phyloP scores from a whole-genome alignment of 1,140 invertebrate genomes.

The Drosophila burlai region DNA sequence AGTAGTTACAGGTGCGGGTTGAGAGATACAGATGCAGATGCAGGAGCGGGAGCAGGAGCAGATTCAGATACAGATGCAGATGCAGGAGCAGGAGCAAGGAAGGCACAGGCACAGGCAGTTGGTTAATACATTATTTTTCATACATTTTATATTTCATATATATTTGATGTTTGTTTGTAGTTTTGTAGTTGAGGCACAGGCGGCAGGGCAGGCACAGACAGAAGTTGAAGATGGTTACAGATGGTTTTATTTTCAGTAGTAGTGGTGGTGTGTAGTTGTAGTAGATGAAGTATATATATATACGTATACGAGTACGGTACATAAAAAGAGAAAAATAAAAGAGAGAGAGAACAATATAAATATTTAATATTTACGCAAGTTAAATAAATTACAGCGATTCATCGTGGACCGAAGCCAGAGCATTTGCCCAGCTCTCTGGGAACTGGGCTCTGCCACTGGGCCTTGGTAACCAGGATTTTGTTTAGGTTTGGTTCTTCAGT shows the following conservation, averaged over 20 bases:
- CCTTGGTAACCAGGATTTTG: constrained; percentile 7
- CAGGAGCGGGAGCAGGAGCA: constrained; percentile 28
- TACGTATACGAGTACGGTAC: constrained; percentile 75
- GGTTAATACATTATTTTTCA: constrained; percentile 45
- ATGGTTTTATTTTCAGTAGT: constrained; percentile 65
- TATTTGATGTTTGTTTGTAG: constrained; percentile 31
- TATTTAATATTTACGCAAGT: constrained; percentile 82
- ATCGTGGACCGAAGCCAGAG: constrained; percentile 6
- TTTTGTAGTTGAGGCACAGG: constrained; percentile 49
- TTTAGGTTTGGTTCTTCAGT: constrained; percentile 7
- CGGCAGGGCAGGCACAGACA: constrained; percentile 68
- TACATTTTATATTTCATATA: constrained; percentile 22
- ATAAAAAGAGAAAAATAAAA: constrained; percentile 84
- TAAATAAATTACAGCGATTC: constrained; percentile 78
- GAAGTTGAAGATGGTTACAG: constrained; percentile 77
- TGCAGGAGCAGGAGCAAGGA: constrained; percentile 41
- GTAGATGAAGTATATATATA: constrained; percentile 76
- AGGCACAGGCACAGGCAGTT: constrained; percentile 49
- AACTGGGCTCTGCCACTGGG: background rate
- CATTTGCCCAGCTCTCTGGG: constrained; percentile 54
- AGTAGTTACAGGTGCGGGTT: constrained; percentile 18
- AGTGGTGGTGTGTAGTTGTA: constrained; percentile 80
- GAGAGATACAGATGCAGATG: constrained; percentile 29
- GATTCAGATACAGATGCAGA: constrained; percentile 48
- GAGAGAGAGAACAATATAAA: constrained; percentile 83